Conservation (phyloP, 2,797 vertebrate species). For the Pseudomugil gertrudae region DNA sequence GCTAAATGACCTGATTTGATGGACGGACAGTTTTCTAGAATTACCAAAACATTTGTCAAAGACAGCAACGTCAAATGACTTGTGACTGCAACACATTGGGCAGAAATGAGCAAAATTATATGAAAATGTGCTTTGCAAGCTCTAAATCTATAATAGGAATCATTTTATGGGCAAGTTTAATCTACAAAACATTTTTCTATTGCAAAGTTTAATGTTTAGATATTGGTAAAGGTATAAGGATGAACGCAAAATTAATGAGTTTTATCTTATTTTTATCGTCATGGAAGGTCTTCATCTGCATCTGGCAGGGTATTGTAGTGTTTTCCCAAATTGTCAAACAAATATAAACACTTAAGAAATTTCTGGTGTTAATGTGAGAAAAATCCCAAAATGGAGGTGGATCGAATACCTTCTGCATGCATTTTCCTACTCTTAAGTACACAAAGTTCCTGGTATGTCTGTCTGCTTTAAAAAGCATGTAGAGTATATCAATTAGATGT, state of each 20-base stretch:
- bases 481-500: too few species aligned
- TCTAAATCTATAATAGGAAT: not conserved
- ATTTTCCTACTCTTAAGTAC: too few species aligned
- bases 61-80: constrained; percentile 12
- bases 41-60: constrained; percentile 17
- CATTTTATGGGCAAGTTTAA: constrained; percentile 1
- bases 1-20: constrained; percentile 25
- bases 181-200: not conserved
- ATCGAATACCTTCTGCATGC: too few species aligned
- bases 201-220: not conserved
- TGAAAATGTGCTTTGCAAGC: constrained; percentile 1
- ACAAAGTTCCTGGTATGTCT: too few species aligned
- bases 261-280: not conserved
- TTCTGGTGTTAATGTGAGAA: too few species aligned
- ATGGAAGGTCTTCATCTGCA: not conserved
- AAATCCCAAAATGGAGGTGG: too few species aligned
- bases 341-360: not conserved
- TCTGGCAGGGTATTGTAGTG: not conserved
- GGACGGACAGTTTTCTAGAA: constrained; percentile 10
- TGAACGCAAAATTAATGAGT: not conserved
- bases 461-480: too few species aligned
- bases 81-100: not conserved
- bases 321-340: not conserved
- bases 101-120: not conserved
- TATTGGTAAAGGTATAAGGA: not conserved